A percentile compares a stretch with the other conserved stretches of the same genome.
These are phyloP conservation scores for Xenus cinereus DNA, from an alignment of 2,113 vertebrate species.

Conservation along the genomic window DNA sequence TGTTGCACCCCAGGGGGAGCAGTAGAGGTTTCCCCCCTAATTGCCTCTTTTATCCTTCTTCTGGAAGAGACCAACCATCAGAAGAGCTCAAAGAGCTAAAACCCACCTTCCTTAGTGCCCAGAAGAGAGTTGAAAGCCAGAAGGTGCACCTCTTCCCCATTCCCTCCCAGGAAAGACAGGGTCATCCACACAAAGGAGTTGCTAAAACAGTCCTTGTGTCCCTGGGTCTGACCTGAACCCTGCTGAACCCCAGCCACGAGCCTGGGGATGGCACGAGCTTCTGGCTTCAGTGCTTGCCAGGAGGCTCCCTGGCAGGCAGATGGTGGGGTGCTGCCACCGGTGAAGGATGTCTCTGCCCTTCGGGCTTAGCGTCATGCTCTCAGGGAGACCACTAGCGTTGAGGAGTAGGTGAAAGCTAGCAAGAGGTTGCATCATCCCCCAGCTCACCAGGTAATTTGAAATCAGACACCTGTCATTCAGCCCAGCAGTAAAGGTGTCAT, in stretches of 20 bases:
- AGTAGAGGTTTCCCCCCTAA: neutral
- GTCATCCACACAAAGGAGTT: neutral
- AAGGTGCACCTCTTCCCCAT: neutral
- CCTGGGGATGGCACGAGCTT: accelerated
- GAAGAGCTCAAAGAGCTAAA: neutral
- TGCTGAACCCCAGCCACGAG: neutral
- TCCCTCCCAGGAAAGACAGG: neutral
- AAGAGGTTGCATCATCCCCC: neutral
- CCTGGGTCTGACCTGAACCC: neutral
- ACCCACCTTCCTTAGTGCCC: neutral
- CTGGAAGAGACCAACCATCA: neutral
- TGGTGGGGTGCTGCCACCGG: neutral
- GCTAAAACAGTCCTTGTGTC: neutral
- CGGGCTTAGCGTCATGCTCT: neutral
- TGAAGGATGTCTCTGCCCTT: neutral
- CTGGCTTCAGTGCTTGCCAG: neutral
- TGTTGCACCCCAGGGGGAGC: neutral
- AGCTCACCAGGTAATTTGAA: neutral
- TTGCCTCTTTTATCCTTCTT: neutral
- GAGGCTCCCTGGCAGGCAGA: neutral
- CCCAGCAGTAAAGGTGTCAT: neutral
- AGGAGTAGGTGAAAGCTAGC: neutral
- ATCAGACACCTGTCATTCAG: neutral
- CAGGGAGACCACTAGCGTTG: neutral
- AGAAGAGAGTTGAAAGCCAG: neutral